Conservation (phyloP, 2,888 invertebrate species). For the Entomobrya multifasciata region DNA sequence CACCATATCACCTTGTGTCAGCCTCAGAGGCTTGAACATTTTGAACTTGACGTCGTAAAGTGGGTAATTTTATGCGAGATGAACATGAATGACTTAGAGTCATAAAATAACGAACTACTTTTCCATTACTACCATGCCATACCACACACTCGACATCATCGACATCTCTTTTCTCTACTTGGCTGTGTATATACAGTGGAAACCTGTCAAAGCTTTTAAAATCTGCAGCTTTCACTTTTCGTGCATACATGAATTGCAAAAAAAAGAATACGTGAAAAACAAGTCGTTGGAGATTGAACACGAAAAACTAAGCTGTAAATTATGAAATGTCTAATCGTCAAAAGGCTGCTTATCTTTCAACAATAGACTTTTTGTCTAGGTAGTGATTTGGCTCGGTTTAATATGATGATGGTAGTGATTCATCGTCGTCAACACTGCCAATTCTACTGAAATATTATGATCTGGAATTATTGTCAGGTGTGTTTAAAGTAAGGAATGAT, state of each 20-base stretch:
- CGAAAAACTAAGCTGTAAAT: constrained; percentile 1
- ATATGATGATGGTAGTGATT: background rate
- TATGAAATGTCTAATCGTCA: constrained; percentile 40
- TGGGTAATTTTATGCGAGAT: constrained; percentile 64
- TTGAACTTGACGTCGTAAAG: constrained; percentile 50
- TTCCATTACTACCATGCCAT: too few relatives aligned
- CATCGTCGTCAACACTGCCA: too few relatives aligned
- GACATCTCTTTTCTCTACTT: constrained; percentile 7
- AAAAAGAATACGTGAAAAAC: background rate
- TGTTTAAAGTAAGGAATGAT: constrained; percentile 4
- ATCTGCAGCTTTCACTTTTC: background rate
- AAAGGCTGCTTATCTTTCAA: too few relatives aligned
- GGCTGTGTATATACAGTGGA: constrained; percentile 15
- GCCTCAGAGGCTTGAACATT: constrained; percentile 40
- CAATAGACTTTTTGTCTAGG: too few relatives aligned
- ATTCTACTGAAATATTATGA: background rate
- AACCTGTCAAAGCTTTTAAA: constrained; percentile 44
- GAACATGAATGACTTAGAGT: constrained; percentile 64
- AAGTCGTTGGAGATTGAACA: constrained; percentile 16
- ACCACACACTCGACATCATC: constrained; percentile 3
- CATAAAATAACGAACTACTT: constrained; percentile 50
- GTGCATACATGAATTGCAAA: background rate
- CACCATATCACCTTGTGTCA: constrained; percentile 20
- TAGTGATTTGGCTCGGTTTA: background rate
- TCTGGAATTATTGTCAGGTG: constrained; percentile 11